Evolutionary conservation across 1,140 invertebrate genomes (phyloP), one percentile per base, ranked within the genome.

Genomic region (Carposina sasakii): DNA sequence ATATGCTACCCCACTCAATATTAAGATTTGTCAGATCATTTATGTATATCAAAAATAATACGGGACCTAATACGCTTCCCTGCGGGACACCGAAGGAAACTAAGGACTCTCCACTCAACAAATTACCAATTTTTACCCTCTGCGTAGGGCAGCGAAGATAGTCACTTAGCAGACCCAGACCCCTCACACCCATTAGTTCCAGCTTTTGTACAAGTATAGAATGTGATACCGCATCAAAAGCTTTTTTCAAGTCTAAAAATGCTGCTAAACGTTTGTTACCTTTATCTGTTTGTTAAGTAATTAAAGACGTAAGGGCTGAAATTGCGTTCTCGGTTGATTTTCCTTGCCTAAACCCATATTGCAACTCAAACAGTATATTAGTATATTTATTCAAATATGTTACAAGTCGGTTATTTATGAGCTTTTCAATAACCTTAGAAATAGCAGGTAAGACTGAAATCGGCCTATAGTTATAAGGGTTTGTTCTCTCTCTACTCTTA

Each of bases 341-440:
- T 3, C 37, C 36, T n/a, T 39, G 33, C 19, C 36, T 41, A 5
- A 57, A 57, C 0, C 54, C 54, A 13, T 43, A 56, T 19, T 56
- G 48, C 1, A 30, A 41, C 3, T 37, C 20, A 20, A 37, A 55
- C 3, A 55, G n/a, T 12, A 51, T 41, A 15, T 26, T 37, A 44
- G n/a, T n/a, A n/a, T 19, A 44, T 44, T 51, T 51, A 15, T 36
- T 39, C 2, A 55, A 17, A 23, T 50, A 55, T 13, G n/a, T 16
- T 2, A 34, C 12, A 2, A 55, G 30, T 47, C 48, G 36, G 4
- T 39, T 45, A 23, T 52, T 57, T 12, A 57, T 34, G 12, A 57
- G 5, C 44, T 57, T 51, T 48, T 52, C 54, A 1, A 57, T 16
- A 2, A 57, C 39, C 22, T 48, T 57, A 0, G 54, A 48, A 21